These are phyloP conservation scores for Mycetomoellerius zeteki DNA, from an alignment of 1,140 invertebrate genomes.

Conservation along the genomic window DNA sequence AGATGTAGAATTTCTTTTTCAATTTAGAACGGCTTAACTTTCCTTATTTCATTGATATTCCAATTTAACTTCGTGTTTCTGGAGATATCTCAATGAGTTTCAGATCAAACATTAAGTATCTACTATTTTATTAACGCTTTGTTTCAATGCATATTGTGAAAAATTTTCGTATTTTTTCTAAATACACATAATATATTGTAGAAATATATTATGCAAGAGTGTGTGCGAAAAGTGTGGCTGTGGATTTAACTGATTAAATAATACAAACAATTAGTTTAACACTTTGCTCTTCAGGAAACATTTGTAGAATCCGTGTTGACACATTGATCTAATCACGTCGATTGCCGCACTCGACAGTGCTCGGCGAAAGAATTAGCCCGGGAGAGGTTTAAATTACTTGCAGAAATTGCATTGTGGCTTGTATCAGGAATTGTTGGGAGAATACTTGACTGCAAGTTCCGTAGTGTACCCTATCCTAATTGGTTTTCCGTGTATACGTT, in stretches of 20 bases:
- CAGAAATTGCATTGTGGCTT: constrained; percentile 32
- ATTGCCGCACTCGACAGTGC: constrained; percentile 8
- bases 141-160: neutral
- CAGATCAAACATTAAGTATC: neutral
- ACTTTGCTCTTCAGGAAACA: neutral
- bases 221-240: neutral
- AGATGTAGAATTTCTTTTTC: constrained; percentile 24
- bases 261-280: neutral
- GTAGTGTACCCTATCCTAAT: constrained; percentile 44
- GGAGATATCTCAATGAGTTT: neutral
- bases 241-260: neutral
- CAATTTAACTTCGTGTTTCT: neutral
- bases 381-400: constrained; percentile 44
- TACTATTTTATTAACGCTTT: neutral
- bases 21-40: constrained; percentile 13
- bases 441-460: constrained; percentile 53
- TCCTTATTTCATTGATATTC: neutral
- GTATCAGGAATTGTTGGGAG: constrained; percentile 43
- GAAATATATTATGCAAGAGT: neutral
- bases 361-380: constrained; percentile 13
- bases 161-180: neutral
- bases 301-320: constrained; percentile 36
- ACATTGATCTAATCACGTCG: constrained; percentile 45
- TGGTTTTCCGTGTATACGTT: constrained; percentile 55
- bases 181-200: neutral